Percentiles rank a stretch among this genome's conserved stretches.
Conservation (phyloP, 2,797 vertebrate species). For the Percopsis omiscomaycus region DNA sequence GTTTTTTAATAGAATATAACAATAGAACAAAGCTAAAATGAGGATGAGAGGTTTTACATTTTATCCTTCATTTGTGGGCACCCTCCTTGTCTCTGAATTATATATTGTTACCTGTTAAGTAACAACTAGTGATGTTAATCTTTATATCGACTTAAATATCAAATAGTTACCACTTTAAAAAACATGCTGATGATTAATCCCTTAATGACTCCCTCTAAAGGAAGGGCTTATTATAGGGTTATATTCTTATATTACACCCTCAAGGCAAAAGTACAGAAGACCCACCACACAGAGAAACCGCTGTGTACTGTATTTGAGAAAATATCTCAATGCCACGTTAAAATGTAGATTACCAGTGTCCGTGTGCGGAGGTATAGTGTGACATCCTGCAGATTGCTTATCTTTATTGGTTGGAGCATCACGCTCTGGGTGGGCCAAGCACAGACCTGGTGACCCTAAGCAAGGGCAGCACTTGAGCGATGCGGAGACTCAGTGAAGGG, state of each 20-base stretch:
- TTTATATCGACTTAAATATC: conserved; percentile 23
- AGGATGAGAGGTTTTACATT: conserved; percentile 1
- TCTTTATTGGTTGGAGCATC: conserved; percentile 38
- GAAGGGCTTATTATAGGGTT: conserved; percentile 3
- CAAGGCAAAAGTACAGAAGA: conserved; percentile 39
- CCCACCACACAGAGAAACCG: conserved; percentile 53
- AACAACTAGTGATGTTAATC: not conserved
- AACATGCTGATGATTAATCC: conserved; percentile 17
- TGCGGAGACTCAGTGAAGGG: conserved; percentile 57
- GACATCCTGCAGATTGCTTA: conserved; percentile 38
- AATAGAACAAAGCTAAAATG: not conserved
- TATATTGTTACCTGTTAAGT: not conserved
- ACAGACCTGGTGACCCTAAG: conserved; percentile 54
- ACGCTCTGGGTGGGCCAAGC: conserved; percentile 69
- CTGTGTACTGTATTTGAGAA: conserved; percentile 38
- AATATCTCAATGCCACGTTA: conserved; percentile 51
- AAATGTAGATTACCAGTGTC: conserved; percentile 45
- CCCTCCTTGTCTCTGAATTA: too few relatives aligned
- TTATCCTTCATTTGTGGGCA: conserved; percentile 14
- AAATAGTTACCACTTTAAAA: conserved; percentile 36
- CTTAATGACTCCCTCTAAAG: conserved; percentile 8
- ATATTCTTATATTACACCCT: conserved; percentile 57
- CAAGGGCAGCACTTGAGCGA: conserved; percentile 48
- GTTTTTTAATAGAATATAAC: not conserved
- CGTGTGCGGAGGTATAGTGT: conserved; percentile 22